A percentile compares a stretch with the other conserved stretches of the same genome.
phyloP scores from a whole-genome alignment of 2,888 invertebrate species.

The Tetropium fuscum region DNA sequence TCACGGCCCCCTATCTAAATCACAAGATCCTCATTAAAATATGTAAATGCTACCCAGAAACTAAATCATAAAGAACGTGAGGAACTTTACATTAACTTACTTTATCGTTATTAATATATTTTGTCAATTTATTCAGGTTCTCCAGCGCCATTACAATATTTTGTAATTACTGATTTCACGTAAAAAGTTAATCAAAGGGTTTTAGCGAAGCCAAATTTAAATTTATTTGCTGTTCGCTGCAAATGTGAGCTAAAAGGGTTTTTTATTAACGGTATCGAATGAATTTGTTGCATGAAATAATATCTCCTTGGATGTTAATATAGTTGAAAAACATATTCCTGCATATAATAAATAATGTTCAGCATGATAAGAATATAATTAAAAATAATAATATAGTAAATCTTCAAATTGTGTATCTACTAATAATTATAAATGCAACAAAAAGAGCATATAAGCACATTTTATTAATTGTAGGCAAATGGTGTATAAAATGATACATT shows the following conservation, averaged over 20 bases:
- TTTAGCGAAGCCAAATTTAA: not conserved
- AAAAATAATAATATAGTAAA: too few relatives aligned
- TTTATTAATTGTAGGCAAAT: too few relatives aligned
- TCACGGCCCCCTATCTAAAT: slow-evolving; percentile 50
- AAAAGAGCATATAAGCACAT: too few relatives aligned
- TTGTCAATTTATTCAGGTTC: slow-evolving; percentile 39
- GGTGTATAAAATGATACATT: too few relatives aligned
- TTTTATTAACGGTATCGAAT: too few relatives aligned
- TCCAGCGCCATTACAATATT: slow-evolving; percentile 32
- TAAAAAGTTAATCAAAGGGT: not conserved
- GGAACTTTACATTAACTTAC: slow-evolving; percentile 56
- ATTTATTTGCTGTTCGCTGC: not conserved
- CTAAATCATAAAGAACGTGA: slow-evolving; percentile 59
- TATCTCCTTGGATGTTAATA: too few relatives aligned
- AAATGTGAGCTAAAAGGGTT: not conserved
- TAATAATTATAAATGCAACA: too few relatives aligned
- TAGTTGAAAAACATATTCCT: too few relatives aligned
- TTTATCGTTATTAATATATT: slow-evolving; percentile 49
- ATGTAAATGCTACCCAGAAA: slow-evolving; percentile 59
- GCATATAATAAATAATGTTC: too few relatives aligned
- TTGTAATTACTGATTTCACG: slow-evolving; percentile 14
- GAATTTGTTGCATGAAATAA: too few relatives aligned
- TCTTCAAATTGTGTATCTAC: too few relatives aligned
- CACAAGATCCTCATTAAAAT: slow-evolving; percentile 60
- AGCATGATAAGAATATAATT: too few relatives aligned